These are phyloP conservation scores for Gallinago solitaria DNA, from an alignment of 2,797 vertebrate genomes.

Conservation along the genomic window DNA sequence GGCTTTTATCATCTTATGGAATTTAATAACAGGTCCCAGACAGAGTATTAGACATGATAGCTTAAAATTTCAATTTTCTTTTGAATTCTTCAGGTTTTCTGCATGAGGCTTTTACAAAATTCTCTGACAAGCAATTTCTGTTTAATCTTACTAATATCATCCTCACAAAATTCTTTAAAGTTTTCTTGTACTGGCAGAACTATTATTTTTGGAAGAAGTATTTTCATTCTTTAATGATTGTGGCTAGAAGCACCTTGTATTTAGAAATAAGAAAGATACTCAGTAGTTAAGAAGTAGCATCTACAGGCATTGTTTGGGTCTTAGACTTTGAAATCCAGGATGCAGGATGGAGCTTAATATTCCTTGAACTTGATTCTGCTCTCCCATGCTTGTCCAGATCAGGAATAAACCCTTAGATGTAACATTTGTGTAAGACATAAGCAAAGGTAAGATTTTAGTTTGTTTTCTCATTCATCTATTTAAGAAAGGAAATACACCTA, in stretches of 20 bases:
- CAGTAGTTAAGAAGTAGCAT: background rate
- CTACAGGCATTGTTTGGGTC: background rate
- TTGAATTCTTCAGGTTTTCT: background rate
- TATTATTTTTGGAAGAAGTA: background rate
- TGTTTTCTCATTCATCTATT: background rate
- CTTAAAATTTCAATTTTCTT: conserved; percentile 2
- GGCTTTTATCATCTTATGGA: background rate
- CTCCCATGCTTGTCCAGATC: background rate
- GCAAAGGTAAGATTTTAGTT: background rate
- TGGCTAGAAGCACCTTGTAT: background rate
- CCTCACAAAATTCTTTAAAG: background rate
- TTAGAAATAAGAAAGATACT: background rate
- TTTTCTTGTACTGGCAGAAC: background rate
- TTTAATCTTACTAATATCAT: background rate
- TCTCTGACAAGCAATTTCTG: background rate
- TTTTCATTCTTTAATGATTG: background rate
- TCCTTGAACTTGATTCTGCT: background rate
- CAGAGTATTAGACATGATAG: background rate
- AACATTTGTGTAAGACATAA: background rate
- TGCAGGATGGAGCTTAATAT: background rate
- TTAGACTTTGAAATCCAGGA: background rate
- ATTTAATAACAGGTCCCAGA: conserved; percentile 38
- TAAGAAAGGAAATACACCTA: background rate
- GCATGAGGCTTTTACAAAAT: background rate
- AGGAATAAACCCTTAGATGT: background rate